These are phyloP conservation scores for Drosophila aff. DNA, from an alignment of 1,140 invertebrate genomes.

Conservation along the genomic window DNA sequence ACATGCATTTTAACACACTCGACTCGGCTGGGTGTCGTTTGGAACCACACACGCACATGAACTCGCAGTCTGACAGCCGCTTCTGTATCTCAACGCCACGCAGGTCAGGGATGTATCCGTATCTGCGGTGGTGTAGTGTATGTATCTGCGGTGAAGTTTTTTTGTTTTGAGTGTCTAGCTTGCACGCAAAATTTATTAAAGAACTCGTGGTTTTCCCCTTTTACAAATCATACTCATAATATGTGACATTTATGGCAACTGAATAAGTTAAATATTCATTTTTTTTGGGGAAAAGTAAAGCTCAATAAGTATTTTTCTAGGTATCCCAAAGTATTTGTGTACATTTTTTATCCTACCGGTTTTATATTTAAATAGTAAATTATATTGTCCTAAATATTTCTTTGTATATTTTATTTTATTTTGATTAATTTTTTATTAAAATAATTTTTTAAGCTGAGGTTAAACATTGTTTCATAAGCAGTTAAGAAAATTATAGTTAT, in stretches of 20 bases:
- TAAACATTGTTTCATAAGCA: not conserved
- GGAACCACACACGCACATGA: not conserved
- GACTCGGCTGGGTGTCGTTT: constrained; percentile 34
- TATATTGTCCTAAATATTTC: not conserved
- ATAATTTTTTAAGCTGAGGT: not conserved
- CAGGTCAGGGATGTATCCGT: constrained; percentile 41
- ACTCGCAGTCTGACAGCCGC: constrained; percentile 9
- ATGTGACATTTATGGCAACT: not conserved
- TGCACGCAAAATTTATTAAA: not conserved
- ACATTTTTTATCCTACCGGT: not conserved
- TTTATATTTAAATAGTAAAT: not conserved
- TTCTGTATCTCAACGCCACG: constrained; percentile 33
- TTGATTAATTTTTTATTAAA: not conserved
- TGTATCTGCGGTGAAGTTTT: constrained; percentile 8
- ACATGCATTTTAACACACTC: constrained; percentile 25
- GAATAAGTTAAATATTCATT: not conserved
- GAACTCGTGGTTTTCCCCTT: not conserved
- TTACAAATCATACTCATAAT: too few relatives aligned
- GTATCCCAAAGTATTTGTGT: not conserved
- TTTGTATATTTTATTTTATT: too few relatives aligned
- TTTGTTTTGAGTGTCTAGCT: constrained; percentile 7
- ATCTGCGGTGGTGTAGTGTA: constrained; percentile 15
- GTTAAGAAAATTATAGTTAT: too few relatives aligned
- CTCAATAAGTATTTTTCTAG: not conserved
- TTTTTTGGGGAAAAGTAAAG: not conserved